Conservation (phyloP, 2,888 invertebrate species). For the Thalpophila matura region DNA sequence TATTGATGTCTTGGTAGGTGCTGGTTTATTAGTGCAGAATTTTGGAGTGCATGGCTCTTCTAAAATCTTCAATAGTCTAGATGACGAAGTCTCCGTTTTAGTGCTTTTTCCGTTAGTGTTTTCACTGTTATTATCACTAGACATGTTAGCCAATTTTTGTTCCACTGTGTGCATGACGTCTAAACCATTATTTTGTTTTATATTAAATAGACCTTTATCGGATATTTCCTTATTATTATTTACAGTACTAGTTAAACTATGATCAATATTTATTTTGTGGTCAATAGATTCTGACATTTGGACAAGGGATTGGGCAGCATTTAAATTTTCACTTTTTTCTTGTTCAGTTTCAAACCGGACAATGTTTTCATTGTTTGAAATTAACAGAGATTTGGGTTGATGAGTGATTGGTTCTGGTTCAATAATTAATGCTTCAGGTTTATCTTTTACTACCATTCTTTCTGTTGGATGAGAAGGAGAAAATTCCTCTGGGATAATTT, state of each 20-base stretch:
- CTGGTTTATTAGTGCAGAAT: constrained; percentile 70
- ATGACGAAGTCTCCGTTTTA: constrained; percentile 84
- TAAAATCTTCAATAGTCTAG: constrained; percentile 90
- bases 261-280: constrained; percentile 77
- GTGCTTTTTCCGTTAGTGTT: constrained; percentile 67
- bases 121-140: constrained; percentile 74
- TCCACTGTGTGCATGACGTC: constrained; percentile 67
- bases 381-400: constrained; percentile 58
- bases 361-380: constrained; percentile 69
- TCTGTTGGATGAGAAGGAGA: constrained; percentile 49
- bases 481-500: constrained; percentile 65
- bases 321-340: constrained; percentile 87
- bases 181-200: constrained; percentile 71
- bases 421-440: constrained; percentile 42
- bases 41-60: constrained; percentile 86
- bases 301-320: constrained; percentile 88
- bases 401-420: constrained; percentile 41
- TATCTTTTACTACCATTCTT: constrained; percentile 50
- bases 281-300: constrained; percentile 88
- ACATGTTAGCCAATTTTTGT: constrained; percentile 72
- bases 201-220: constrained; percentile 56
- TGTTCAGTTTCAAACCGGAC: constrained; percentile 84
- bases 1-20: constrained; percentile 76
- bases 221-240: constrained; percentile 69
- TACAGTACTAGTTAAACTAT: constrained; percentile 60